Conservation (phyloP, 37 sponge, comb jelly and placozoan species). For the Agelas oroides region DNA sequence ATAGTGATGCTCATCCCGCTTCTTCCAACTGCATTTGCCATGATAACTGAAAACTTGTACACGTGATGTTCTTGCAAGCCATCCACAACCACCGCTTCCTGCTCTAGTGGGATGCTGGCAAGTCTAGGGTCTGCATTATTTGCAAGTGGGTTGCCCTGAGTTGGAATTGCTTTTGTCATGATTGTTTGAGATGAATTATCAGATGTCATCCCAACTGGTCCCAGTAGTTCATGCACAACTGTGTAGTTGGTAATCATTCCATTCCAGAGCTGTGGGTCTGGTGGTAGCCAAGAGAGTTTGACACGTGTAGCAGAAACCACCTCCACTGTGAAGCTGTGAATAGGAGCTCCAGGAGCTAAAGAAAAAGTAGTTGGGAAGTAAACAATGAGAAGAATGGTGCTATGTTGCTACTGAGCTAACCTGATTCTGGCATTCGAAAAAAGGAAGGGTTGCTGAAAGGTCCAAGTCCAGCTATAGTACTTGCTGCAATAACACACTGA, state of each 20-base stretch:
- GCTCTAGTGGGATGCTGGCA: not conserved
- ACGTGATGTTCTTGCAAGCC: not conserved
- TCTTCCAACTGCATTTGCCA: slow-evolving; percentile 2
- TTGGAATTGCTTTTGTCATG: not conserved
- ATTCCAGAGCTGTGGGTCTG: slow-evolving; percentile 26
- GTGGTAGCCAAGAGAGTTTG: slow-evolving; percentile 27
- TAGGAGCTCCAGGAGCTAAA: not conserved
- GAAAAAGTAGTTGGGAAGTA: too few relatives aligned
- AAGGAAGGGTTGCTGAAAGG: not conserved
- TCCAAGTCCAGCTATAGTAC: not conserved
- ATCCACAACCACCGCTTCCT: not conserved
- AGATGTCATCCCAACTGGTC: not conserved
- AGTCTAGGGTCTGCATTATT: not conserved
- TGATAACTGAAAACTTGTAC: not conserved
- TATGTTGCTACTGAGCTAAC: too few relatives aligned
- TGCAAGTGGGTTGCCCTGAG: not conserved
- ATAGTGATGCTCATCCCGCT: not conserved
- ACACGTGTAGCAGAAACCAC: not conserved
- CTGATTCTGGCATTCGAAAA: not conserved
- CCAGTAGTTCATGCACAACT: not conserved
- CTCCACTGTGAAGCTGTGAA: not conserved
- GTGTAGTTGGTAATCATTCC: slow-evolving; percentile 12
- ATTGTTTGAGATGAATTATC: too few relatives aligned
- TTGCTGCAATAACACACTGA: not conserved
- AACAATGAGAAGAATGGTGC: too few relatives aligned